Evolutionary conservation across 2,888 invertebrate species (phyloP), one percentile per base, ranked within the genome.

Genomic region (Hybos culiciformis): DNA sequence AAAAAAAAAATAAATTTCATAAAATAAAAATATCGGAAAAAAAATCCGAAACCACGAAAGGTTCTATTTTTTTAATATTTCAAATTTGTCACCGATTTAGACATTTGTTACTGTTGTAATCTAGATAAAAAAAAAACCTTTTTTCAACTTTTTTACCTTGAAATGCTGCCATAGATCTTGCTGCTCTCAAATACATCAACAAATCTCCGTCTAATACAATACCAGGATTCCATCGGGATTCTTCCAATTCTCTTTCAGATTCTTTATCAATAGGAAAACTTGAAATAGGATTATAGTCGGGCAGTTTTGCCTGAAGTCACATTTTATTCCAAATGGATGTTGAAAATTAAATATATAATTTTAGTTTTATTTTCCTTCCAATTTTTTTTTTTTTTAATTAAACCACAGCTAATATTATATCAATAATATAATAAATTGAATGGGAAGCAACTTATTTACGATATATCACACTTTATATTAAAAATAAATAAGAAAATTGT

Each of bases 141-240:
- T 46, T 43, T 46, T 47, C 44, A 44, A 49, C 46, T 37, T 45
- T 44, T 44, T 55, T 51, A 59, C 60, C 62, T 66, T 94, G 94
- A 71, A 96, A 96, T 46, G 94, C 94, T 62, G 96, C 94, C 86
- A 97, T 93, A 49, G 93, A 93, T 59, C 94, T 80, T 53, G 93
- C 94, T 55, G 94, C 96, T 59, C 94, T 75, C 66, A 96, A 78
- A 73, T 91, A 96, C 93, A 96, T 94, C 62, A 94, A 80, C 65
- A 96, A 78, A 72, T 96, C 94, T 56, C 88, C 83, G 71, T 96
- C 96, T 58, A 83, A 75, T 54, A 88, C 79, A 72, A 92, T 85
- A 55, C 86, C 86, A 48, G 96, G 94, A 66, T 87, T 75, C 96
- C 96, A 96, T 70, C 88, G 76, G 66, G 91, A 70, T 68, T 92